phyloP scores from a whole-genome alignment of 2,888 invertebrate genomes.

The Spodoptera picta region DNA sequence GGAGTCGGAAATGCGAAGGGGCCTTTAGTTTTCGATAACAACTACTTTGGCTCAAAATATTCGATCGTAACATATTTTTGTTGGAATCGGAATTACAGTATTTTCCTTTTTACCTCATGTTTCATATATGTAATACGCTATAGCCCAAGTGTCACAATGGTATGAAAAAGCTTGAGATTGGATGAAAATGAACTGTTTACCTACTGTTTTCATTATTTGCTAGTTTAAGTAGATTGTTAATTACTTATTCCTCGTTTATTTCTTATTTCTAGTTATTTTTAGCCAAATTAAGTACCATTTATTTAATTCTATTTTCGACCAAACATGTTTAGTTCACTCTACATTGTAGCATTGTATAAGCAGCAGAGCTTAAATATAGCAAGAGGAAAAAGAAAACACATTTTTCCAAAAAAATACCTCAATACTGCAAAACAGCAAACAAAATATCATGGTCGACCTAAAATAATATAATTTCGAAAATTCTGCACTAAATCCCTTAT shows the following conservation, averaged over 20 bases:
- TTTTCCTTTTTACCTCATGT: constrained; percentile 14
- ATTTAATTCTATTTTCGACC: no score
- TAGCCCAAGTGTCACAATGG: constrained; percentile 11
- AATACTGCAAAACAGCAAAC: constrained; percentile 19
- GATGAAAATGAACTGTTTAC: not conserved
- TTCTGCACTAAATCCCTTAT: constrained; percentile 48
- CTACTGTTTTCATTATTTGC: constrained; percentile 19
- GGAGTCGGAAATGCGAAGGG: constrained; percentile 3
- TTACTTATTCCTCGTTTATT: no score
- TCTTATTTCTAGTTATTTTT: no score
- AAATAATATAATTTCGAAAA: constrained; percentile 51
- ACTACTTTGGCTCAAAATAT: constrained; percentile 15
- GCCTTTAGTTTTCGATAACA: constrained; percentile 17
- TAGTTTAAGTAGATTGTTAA: constrained; percentile 22
- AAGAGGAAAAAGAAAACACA: not conserved
- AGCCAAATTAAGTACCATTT: no score
- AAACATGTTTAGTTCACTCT: not conserved
- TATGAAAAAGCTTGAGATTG: constrained; percentile 15
- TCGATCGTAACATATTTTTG: constrained; percentile 21
- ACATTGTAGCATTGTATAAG: not conserved
- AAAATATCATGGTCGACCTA: constrained; percentile 34
- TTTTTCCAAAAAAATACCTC: constrained; percentile 9
- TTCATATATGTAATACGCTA: constrained; percentile 18
- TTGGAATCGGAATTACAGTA: constrained; percentile 7
- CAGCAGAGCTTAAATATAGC: not conserved